Percentiles rank a stretch among this genome's conserved stretches.
Conservation (phyloP, 2,113 vertebrate genomes). For the Cyprinodon tularosa region DNA sequence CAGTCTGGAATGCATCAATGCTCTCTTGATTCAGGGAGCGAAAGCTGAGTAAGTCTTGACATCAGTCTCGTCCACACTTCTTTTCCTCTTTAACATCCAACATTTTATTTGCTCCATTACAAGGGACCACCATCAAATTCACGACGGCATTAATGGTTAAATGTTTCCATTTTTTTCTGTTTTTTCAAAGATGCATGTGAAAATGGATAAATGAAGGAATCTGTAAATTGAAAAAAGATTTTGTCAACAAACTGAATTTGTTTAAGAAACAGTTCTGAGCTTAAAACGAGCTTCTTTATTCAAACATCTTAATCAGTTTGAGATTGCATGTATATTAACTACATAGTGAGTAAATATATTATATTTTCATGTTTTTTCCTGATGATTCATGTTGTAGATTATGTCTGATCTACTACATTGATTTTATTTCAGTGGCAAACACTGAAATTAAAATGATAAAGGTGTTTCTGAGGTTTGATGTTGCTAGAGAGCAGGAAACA, state of each 20-base stretch:
- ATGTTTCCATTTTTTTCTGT: neutral
- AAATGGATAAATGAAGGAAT: neutral
- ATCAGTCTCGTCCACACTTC: slow-evolving; percentile 52
- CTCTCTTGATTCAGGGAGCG: slow-evolving; percentile 94
- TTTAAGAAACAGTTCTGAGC: neutral
- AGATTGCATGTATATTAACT: neutral
- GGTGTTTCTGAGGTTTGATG: neutral
- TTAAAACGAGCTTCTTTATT: slow-evolving; percentile 8
- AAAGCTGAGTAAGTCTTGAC: slow-evolving; percentile 94
- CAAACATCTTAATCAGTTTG: neutral
- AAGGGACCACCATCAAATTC: slow-evolving; percentile 72
- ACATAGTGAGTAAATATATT: neutral
- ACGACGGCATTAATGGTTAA: neutral
- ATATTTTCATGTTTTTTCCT: neutral
- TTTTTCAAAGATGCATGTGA: neutral
- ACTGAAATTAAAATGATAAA: neutral
- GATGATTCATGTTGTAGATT: neutral
- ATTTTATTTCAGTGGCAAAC: slow-evolving; percentile 5
- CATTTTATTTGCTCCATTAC: slow-evolving; percentile 58
- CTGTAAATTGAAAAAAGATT: slow-evolving; percentile 12
- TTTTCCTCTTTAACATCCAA: slow-evolving; percentile 58
- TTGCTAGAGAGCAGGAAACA: neutral
- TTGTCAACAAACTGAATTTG: neutral
- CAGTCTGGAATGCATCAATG: slow-evolving; percentile 94
- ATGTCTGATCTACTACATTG: neutral